Base-by-base conservation (phyloP, 2,113 vertebrate genomes). In the Mirza zaza region DNA sequence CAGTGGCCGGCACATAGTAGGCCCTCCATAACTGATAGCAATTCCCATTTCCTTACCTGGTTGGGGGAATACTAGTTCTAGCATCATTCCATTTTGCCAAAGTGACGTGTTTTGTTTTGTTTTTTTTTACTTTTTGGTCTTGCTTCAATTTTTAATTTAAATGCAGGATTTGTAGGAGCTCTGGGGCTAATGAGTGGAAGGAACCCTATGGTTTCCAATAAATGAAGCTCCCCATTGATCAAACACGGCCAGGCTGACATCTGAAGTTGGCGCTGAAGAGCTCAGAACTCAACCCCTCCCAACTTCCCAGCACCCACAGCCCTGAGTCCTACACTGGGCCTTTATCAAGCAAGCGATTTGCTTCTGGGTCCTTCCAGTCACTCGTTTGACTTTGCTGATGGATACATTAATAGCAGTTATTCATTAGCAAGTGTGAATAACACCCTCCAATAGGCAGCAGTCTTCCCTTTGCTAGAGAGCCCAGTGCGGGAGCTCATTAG, bases 351-450 rank as follows among this genome's bases (percentile, higher is more conserved):
- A 48, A 71, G 71, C 1, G 6, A 84, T 34, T 55, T 34, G 27
- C 42, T 75, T 45, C 90, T 83, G 67, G 92, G 77, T 81, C 61
- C 52, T 71, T 55, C 14, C 20, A 11, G 61, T 50, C 79, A 50
- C 86, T 52, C 4, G 25, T 15, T 29, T 36, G 95, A 18, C 75
- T 59, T 25, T 36, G 15, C 55, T 34, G 93, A 23, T 65, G 42
- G 88, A 77, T 39, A 45, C 27, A 48, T 13, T 39, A 36, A 55
- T 12, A 7, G 86, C n/a, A 52, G 91, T 87, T 89, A 96, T 32
- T 97, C 63, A 76, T 97, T 89, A 94, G 89, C 93, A 63, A 92
- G 86, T 70, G 67, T 42, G 86, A 91, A 85, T 39, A 81, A 32
- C 29, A 36, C 15, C 34, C 52, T 48, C 61, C 67, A 39, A 36